Conservation (phyloP, 2,888 invertebrate species). For the Pycnomerus fuliginosus region DNA sequence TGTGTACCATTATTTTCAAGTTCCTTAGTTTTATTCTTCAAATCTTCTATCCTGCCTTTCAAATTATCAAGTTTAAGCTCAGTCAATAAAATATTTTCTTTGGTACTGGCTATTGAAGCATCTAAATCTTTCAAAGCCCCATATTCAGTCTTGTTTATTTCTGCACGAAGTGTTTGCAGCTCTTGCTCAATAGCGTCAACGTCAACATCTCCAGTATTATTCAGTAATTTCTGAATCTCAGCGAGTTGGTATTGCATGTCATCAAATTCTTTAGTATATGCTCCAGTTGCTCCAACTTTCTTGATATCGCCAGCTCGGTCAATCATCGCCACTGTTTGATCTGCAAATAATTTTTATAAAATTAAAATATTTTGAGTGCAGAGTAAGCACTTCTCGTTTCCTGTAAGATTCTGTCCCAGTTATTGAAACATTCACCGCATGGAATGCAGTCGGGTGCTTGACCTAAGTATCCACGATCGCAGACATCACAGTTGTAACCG, state of each 20-base stretch:
- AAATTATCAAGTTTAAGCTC: constrained; percentile 69
- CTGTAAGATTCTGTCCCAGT: constrained; percentile 89
- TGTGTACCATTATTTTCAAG: constrained; percentile 87
- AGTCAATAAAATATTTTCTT: constrained; percentile 71
- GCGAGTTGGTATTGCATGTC: constrained; percentile 84
- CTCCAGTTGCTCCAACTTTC: constrained; percentile 93
- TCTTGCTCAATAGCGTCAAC: constrained; percentile 64
- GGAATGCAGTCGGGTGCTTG: constrained; percentile 86
- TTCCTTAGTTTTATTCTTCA: constrained; percentile 70
- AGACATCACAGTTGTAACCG: constrained; percentile 89
- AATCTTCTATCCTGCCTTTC: constrained; percentile 61
- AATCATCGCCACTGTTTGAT: constrained; percentile 78
- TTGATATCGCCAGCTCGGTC: constrained; percentile 90
- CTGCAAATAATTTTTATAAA: constrained; percentile 41
- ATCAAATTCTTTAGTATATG: constrained; percentile 93
- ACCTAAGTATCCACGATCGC: constrained; percentile 91
- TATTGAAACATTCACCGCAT: constrained; percentile 98
- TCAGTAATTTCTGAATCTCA: constrained; percentile 76
- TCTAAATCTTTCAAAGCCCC: constrained; percentile 68
- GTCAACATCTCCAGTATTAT: constrained; percentile 76
- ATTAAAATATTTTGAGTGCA: constrained; percentile 6
- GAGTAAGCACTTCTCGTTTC: constrained; percentile 58
- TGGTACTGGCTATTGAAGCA: constrained; percentile 63
- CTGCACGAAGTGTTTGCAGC: constrained; percentile 59
- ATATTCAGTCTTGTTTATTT: constrained; percentile 60